These are phyloP conservation scores for Psittacula derbiana DNA, from an alignment of 2,797 vertebrate genomes.

Conservation along the genomic window DNA sequence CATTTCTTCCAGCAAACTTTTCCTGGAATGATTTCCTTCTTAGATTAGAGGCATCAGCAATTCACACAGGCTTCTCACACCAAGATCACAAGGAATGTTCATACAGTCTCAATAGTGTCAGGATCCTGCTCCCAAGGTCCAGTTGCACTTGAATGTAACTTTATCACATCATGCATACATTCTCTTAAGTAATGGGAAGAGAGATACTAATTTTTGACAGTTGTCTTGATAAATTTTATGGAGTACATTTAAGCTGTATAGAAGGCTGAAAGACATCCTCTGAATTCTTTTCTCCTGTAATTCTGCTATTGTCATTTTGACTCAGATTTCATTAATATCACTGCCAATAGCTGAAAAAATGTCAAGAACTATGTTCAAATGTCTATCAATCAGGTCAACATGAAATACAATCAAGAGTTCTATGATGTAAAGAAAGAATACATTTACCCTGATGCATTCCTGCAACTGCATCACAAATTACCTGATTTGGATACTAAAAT, in stretches of 20 bases:
- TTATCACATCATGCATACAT: background rate
- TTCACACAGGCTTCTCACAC: background rate
- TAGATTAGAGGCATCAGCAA: background rate
- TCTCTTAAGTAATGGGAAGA: background rate
- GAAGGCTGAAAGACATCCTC: background rate
- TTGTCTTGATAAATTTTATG: background rate
- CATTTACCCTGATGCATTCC: background rate
- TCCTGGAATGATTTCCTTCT: background rate
- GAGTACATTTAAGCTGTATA: background rate
- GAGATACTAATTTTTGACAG: background rate
- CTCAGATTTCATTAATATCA: background rate
- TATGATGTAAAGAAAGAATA: background rate
- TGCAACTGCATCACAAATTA: background rate
- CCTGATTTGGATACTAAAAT: background rate
- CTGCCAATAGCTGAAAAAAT: background rate
- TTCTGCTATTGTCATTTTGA: background rate
- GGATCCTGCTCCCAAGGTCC: background rate
- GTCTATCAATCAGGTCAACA: fast-evolving
- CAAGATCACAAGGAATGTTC: background rate
- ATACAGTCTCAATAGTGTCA: background rate
- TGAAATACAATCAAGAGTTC: background rate
- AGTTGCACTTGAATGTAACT: background rate
- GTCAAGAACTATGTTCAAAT: background rate
- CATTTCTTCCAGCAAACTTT: background rate
- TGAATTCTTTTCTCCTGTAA: background rate